phyloP scores from a whole-genome alignment of 2,113 vertebrate genomes.

The Rhombomys opimus region DNA sequence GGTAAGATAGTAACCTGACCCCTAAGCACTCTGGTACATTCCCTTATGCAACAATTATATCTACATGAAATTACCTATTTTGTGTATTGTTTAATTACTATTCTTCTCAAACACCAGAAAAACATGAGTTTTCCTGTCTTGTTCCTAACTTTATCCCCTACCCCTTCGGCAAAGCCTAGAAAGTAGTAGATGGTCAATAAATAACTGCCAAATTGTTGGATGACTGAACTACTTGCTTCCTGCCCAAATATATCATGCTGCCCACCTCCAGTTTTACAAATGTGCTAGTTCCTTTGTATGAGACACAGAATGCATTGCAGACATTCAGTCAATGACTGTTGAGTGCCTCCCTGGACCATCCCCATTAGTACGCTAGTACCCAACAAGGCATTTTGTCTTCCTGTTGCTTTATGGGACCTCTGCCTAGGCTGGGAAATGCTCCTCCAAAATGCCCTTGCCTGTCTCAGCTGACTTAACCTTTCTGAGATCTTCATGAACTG shows the following conservation, averaged over 20 bases:
- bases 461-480: background rate
- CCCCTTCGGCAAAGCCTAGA: background rate
- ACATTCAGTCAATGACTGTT: background rate
- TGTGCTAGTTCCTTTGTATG: background rate
- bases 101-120: background rate
- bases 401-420: background rate
- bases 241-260: background rate
- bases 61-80: background rate
- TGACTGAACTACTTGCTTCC: background rate
- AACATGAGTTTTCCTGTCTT: background rate
- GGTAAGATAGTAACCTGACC: constrained; percentile 30
- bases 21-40: background rate
- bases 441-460: background rate
- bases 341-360: background rate
- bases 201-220: constrained; percentile 3
- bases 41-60: background rate
- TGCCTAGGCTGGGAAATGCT: background rate
- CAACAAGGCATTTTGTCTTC: background rate
- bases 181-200: background rate
- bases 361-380: background rate
- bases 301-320: background rate
- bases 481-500: background rate
- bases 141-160: background rate
- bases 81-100: background rate
- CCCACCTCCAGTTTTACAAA: background rate